These are phyloP conservation scores for Drosophila ogumai DNA, from an alignment of 1,140 invertebrate genomes.

Conservation along the genomic window DNA sequence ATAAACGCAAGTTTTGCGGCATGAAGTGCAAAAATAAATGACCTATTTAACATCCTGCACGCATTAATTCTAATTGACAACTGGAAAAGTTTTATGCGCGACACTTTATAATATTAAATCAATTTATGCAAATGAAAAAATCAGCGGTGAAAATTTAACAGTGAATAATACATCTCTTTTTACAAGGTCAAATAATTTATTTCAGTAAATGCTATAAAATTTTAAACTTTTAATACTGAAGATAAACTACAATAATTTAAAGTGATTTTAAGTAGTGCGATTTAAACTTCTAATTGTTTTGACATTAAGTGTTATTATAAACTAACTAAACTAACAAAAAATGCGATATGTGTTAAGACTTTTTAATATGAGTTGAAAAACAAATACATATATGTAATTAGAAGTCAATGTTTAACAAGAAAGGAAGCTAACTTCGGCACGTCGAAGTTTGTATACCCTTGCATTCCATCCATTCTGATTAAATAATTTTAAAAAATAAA, in stretches of 20 bases:
- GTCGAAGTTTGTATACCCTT: no score
- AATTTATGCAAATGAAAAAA: slow-evolving; percentile 53
- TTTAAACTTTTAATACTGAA: neutral
- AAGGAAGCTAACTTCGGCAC: no score
- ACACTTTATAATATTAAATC: slow-evolving; percentile 44
- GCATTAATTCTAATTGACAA: slow-evolving; percentile 69
- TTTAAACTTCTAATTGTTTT: neutral
- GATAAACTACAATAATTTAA: neutral
- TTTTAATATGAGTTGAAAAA: no score
- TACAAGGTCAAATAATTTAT: neutral
- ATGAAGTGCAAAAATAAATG: slow-evolving; percentile 16
- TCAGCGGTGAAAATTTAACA: neutral
- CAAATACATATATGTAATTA: no score
- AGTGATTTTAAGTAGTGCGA: neutral
- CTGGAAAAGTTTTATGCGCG: slow-evolving; percentile 49
- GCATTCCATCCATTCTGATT: no score
- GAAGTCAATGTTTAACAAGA: no score
- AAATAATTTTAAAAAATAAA: no score
- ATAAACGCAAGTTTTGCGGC: slow-evolving; percentile 1
- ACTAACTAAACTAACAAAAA: neutral
- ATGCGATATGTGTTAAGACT: no score
- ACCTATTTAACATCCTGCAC: slow-evolving; percentile 3
- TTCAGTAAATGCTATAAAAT: neutral
- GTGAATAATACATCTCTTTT: no score
- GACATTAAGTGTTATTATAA: neutral